These are phyloP conservation scores for Sepioteuthis lessoniana DNA, from an alignment of 2,888 invertebrate species.

Conservation along the genomic window DNA sequence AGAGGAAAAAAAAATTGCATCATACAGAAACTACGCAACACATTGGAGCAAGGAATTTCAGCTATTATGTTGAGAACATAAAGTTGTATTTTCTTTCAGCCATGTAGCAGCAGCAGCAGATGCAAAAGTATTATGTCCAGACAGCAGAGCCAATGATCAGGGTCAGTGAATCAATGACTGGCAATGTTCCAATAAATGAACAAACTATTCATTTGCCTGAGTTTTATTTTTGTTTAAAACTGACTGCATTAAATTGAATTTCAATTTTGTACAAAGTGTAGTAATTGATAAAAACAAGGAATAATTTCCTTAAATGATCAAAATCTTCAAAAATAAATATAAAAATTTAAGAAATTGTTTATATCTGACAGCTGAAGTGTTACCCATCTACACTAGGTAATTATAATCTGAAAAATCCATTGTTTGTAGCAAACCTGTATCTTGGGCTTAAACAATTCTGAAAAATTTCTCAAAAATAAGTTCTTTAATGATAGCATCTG, in stretches of 20 bases:
- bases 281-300: no score
- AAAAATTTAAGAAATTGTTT: no score
- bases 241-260: background rate
- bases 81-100: background rate
- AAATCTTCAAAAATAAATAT: no score
- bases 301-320: no score
- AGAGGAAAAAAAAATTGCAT: background rate
- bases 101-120: background rate
- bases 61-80: background rate
- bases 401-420: no score
- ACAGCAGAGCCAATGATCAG: background rate
- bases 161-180: background rate
- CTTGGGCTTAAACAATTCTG: no score
- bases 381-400: no score
- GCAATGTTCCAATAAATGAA: background rate
- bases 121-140: background rate
- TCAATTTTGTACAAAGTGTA: background rate
- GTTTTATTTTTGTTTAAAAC: background rate
- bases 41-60: slow-evolving; percentile 21
- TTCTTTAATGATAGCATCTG: no score
- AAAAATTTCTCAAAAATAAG: no score
- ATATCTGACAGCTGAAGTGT: no score
- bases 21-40: background rate
- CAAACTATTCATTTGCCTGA: background rate
- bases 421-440: no score